Evolutionary conservation across 2,113 vertebrate species (phyloP).

Genomic region (Microtus ochrogaster): DNA sequence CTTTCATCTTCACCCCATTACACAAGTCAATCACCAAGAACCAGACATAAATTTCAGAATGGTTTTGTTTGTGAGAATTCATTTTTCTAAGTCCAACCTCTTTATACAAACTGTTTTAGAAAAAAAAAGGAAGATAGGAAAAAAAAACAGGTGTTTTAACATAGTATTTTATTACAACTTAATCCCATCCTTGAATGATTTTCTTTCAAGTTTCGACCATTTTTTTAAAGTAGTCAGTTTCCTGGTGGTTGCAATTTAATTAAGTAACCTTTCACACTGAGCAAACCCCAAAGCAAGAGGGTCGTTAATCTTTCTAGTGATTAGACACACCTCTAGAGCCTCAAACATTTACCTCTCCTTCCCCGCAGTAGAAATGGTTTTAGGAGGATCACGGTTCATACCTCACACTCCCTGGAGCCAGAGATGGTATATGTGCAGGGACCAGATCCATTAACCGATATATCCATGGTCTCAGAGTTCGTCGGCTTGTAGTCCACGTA

Average conservation of each 20-base stretch:
- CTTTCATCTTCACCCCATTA: constrained; percentile 59
- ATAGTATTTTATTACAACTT: constrained; percentile 82
- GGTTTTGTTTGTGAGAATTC: constrained; percentile 49
- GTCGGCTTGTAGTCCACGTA: constrained; percentile 99
- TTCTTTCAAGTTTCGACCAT: constrained; percentile 82
- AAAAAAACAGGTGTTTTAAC: constrained; percentile 76
- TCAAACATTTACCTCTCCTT: constrained; percentile 97
- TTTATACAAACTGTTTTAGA: constrained; percentile 74
- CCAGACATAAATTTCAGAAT: constrained; percentile 69
- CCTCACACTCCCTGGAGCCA: constrained; percentile 99
- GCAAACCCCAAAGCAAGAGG: constrained; percentile 81
- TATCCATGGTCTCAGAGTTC: constrained; percentile 98
- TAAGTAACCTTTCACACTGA: constrained; percentile 81
- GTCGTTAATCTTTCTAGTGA: constrained; percentile 85
- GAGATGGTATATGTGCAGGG: constrained; percentile 99
- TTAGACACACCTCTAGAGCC: constrained; percentile 86
- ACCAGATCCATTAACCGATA: constrained; percentile 98
- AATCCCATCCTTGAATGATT: constrained; percentile 80
- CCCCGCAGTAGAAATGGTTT: constrained; percentile 96
- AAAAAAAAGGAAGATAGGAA: background rate
- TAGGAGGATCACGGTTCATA: constrained; percentile 97
- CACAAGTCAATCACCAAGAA: constrained; percentile 70
- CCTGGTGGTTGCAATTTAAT: constrained; percentile 79
- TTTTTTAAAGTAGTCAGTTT: constrained; percentile 75
- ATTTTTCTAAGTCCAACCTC: constrained; percentile 67